A percentile compares a stretch with the other conserved stretches of the same genome.
phyloP scores from a whole-genome alignment of 2,888 invertebrate species.

The Eledona agricola region DNA sequence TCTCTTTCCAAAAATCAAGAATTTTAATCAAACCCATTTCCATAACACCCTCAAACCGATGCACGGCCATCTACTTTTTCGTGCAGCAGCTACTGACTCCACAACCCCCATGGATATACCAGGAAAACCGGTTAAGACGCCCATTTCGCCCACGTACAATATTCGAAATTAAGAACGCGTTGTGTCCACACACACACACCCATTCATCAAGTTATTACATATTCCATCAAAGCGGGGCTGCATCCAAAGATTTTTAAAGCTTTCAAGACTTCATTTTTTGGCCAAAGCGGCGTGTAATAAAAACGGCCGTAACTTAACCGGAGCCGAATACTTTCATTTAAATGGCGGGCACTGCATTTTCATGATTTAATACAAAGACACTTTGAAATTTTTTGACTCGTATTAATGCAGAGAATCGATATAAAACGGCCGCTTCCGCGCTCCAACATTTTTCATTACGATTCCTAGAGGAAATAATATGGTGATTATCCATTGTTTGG shows the following conservation, averaged over 20 bases:
- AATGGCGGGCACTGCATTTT: constrained; percentile 1
- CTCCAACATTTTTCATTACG: constrained; percentile 16
- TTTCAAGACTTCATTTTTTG: constrained; percentile 18
- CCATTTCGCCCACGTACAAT: no score
- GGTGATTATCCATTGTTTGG: constrained; percentile 23
- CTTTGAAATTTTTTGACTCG: constrained; percentile 9
- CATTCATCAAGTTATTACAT: constrained; percentile 28
- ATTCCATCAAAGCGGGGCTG: constrained; percentile 28
- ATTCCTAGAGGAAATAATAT: constrained; percentile 15
- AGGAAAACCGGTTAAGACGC: no score
- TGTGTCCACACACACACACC: constrained; percentile 28
- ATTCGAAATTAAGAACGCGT: constrained; percentile 13
- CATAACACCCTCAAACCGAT: constrained; percentile 22
- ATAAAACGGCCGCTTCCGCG: no score
- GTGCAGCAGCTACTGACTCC: no score
- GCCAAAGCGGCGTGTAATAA: no score
- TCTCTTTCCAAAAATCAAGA: constrained; percentile 31
- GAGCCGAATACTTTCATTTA: constrained; percentile 6
- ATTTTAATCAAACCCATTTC: constrained; percentile 35
- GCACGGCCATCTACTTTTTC: constrained; percentile 36
- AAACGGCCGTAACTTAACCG: constrained; percentile 8
- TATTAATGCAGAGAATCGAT: constrained; percentile 1
- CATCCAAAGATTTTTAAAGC: constrained; percentile 24
- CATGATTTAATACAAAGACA: constrained; percentile 3
- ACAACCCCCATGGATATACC: no score